Percentiles rank a stretch among this genome's conserved stretches.
Evolutionary conservation across 1,140 invertebrate genomes (phyloP).

Genomic region (Meloidogyne exigua): DNA sequence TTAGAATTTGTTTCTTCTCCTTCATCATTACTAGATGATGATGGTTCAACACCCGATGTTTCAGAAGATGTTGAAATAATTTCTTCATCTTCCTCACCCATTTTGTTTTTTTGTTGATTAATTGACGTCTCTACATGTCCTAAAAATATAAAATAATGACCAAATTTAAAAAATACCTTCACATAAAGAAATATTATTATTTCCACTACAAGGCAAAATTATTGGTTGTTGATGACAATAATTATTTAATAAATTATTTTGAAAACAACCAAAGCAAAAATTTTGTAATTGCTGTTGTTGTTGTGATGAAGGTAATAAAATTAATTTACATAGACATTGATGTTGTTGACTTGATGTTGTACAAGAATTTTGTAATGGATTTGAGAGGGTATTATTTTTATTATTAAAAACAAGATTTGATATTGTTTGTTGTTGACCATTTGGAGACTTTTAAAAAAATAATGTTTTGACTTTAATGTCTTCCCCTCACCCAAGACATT

Average conservation of each 20-base stretch:
- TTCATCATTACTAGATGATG: neutral
- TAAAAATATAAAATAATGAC: neutral
- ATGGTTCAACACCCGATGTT: neutral
- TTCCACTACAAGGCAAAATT: neutral
- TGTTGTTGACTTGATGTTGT: constrained; percentile 1
- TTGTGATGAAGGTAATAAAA: neutral
- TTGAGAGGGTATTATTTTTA: neutral
- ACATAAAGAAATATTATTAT: neutral
- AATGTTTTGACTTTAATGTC: too few relatives aligned
- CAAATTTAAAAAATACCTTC: neutral
- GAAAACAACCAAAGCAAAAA: neutral
- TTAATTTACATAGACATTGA: neutral
- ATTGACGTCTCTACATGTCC: neutral
- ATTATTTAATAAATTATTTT: neutral
- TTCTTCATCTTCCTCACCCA: neutral
- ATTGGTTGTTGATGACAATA: neutral
- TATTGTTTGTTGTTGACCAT: neutral
- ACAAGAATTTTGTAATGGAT: neutral
- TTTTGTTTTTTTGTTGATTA: neutral
- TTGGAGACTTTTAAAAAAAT: neutral
- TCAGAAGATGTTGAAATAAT: neutral
- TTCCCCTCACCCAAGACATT: too few relatives aligned
- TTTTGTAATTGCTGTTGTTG: neutral
- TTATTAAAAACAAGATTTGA: neutral
- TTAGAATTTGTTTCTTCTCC: constrained; percentile 1